Evolutionary conservation across 2,888 invertebrate genomes (phyloP), one percentile per base, ranked within the genome.

Genomic region (Eristalis pertinax): DNA sequence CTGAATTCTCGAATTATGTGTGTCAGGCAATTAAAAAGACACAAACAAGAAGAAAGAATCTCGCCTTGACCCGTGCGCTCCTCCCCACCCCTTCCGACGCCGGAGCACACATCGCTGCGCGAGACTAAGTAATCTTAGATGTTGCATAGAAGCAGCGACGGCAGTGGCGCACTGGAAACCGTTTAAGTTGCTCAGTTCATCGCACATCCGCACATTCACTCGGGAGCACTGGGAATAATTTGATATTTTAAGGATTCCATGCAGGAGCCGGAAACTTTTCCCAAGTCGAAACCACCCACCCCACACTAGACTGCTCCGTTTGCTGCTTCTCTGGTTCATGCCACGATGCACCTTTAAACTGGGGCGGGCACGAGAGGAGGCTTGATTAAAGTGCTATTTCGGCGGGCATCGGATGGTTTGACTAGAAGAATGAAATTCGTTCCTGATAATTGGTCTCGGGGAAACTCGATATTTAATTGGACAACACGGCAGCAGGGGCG

Each of bases 61-160:
- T 80, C 63, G 82, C 85, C 85, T 86, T 86, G 85, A 86, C 85
- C 85, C 73, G 78, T 19, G 8, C 32, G 50, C 50, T 2, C 19
- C 19, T 50, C 43, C 7, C n/a, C n/a, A n/a, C n/a, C n/a, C 29
- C 29, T 4, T 5, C 0, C 29, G 4, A 4, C 29, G 10, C 32
- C 32, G 32, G 32, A 7, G 32, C 32, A 32, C 32, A 32, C 32
- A 32, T 41, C 41, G 41, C 41, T 10, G 43, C 43, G 43, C 4
- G 41, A 43, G 8, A n/a, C 38, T 38, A 7, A 19, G 50, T 19
- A 50, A 50, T 50, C 50, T 50, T 50, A 50, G 50, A 50, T 19
- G 50, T 8, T 43, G 43, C n/a, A n/a, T 4, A 19, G 43, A n/a
- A 50, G 43, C 19, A 19, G 43, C 7, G 29, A 4, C 1, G 32